phyloP scores from a whole-genome alignment of 2,797 vertebrate species.

The Menidia menidia region DNA sequence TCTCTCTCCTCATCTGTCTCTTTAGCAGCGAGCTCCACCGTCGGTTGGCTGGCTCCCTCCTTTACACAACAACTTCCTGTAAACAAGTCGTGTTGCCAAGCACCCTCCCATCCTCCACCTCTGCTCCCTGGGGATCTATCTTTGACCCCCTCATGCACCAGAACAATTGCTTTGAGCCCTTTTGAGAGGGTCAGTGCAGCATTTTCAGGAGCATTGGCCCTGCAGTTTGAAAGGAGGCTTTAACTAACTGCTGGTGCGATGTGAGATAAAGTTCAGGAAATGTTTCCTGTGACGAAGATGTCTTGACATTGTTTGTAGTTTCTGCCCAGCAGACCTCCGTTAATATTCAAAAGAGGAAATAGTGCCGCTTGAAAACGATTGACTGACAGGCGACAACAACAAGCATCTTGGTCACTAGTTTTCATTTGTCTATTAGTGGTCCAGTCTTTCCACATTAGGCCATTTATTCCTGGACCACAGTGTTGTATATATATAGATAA shows the following conservation, averaged over 20 bases:
- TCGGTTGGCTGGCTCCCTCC: constrained; percentile 75
- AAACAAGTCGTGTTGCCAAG: constrained; percentile 79
- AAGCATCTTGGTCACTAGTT: not conserved
- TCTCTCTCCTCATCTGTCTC: constrained; percentile 79
- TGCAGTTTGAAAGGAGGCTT: constrained; percentile 54
- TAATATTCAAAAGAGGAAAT: constrained; percentile 14
- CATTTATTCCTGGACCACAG: not conserved
- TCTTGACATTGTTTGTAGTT: constrained; percentile 20
- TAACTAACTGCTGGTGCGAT: constrained; percentile 47
- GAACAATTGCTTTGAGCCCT: constrained; percentile 61
- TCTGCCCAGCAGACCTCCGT: constrained; percentile 3
- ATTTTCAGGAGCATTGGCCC: constrained; percentile 55
- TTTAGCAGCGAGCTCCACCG: constrained; percentile 66
- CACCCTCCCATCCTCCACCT: constrained; percentile 76
- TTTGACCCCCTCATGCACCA: constrained; percentile 73
- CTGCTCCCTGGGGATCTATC: constrained; percentile 69
- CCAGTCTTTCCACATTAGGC: not conserved
- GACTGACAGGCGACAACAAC: constrained; percentile 9
- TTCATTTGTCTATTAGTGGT: not conserved
- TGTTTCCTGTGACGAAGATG: constrained; percentile 29
- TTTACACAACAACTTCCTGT: constrained; percentile 85
- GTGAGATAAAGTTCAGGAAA: constrained; percentile 48
- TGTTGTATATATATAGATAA: not conserved
- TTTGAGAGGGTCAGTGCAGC: constrained; percentile 50
- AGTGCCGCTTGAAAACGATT: constrained; percentile 1